These are phyloP conservation scores for Dolichoris vasculosae DNA, from an alignment of 1,140 invertebrate species.

Conservation along the genomic window DNA sequence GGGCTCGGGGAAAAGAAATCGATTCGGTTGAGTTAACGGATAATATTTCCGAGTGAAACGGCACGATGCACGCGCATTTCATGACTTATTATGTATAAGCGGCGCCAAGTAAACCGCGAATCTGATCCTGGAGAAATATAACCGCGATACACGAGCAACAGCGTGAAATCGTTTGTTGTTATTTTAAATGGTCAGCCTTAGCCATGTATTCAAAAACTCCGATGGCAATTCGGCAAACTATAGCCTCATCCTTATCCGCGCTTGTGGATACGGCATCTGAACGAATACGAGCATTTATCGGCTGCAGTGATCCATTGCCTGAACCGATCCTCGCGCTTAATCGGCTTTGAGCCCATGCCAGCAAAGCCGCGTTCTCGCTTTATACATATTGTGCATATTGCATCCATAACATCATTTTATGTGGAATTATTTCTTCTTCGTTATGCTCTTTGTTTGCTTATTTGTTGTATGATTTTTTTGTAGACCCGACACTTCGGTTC, in stretches of 20 bases:
- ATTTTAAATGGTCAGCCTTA: not conserved
- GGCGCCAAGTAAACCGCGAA: not conserved
- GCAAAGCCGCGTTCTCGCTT: not conserved
- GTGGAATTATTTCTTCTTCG: constrained; percentile 46
- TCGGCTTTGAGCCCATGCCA: constrained; percentile 46
- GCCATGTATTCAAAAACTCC: too few relatives aligned
- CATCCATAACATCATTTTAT: constrained; percentile 22
- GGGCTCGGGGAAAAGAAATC: too few relatives aligned
- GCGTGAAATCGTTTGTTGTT: constrained; percentile 29
- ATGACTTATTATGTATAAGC: constrained; percentile 22
- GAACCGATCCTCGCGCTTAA: constrained; percentile 14
- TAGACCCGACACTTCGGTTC: not conserved
- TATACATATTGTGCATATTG: constrained; percentile 42
- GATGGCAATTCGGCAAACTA: not conserved
- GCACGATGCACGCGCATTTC: constrained; percentile 16
- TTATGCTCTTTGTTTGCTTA: constrained; percentile 41
- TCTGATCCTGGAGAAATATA: not conserved
- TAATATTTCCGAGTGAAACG: constrained; percentile 36
- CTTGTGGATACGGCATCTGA: not conserved
- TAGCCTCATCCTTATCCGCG: not conserved
- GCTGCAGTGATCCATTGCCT: not conserved
- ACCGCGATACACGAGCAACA: too few relatives aligned
- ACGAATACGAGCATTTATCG: constrained; percentile 41
- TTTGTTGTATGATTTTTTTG: constrained; percentile 25
- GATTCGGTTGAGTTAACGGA: not conserved